Base-by-base conservation (phyloP, 1,140 invertebrate genomes). In the Homarus americanus region DNA sequence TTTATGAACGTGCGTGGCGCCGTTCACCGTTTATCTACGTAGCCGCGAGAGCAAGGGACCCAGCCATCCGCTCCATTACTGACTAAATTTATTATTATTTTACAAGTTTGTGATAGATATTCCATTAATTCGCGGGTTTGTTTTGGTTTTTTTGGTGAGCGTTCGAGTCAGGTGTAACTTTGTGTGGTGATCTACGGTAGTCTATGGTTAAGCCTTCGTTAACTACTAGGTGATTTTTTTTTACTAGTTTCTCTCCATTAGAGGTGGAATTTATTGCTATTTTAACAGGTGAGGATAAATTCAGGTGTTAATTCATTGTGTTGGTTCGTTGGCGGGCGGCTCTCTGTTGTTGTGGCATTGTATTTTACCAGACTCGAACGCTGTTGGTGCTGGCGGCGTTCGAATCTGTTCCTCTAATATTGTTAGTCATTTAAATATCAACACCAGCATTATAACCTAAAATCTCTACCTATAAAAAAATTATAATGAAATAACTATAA, bases 281-380 rank as follows among this genome's bases (percentile, higher is more conserved):
- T 75, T 75, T 34, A n/a, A 75, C 73, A 75, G 36, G 73, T 32
- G 73, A 75, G 34, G 73, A 75, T 75, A 75, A 75, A 75, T 75
- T 75, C 36, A 2, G 5, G 5, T 28, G 34, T 36, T 36, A 75
- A 36, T 36, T 75, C 73, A 75, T 75, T 75, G n/a, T 75, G 36
- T 75, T 41, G 24, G 36, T 24, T 38, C 38, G 75, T 20, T 78
- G 38, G 75, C 40, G 38, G 15, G 38, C 40, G 38, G 75, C 24
- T 38, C 75, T 1, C 75, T 78, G 75, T 78, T 78, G 75, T 78
- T 75, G 34, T 78, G 72, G 38, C 24, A 78, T 12, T 41, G 75
- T 78, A 78, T 78, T 78, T 78, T 78, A 41, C 75, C 75, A 41
- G 75, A 78, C 75, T 78, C 75, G 75, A 78, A 78, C 40, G 75